Evolutionary conservation across 2,888 invertebrate species (phyloP), one percentile per base, ranked within the genome.

Genomic region (Lottia gigantea): DNA sequence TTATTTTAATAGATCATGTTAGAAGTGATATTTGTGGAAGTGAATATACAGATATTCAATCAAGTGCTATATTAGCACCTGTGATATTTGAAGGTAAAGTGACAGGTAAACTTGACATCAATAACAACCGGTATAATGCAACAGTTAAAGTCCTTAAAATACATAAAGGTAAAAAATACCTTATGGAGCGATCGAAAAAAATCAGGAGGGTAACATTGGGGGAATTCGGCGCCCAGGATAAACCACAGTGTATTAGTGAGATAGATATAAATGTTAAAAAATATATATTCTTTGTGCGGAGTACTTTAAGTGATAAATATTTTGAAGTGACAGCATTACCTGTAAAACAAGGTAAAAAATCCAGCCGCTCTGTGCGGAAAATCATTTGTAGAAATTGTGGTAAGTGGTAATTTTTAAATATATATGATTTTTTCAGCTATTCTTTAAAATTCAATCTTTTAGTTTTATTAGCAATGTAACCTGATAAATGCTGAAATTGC

Each of bases 61-160:
- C 55, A 11, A 55, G 19, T 55, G 55, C 55, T 19, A 55, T 55
- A 55, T 55, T 55, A 23, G 55, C 55, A 55, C 19, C 19, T 55
- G 55, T 55, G 19, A 55, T 55, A 19, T 55, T 55, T 55, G 55
- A 55, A 55, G 55, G 55, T 23, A 55, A 19, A 55, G 12, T 55
- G 55, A 23, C 55, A 55, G 55, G 55, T 55, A 55, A 55, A 55
- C 19, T 23, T 23, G 19, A 55, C 19, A 19, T 23, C 19, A 23
- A 19, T 19, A 55, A 14, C 23, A 55, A 55, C 23, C 19, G 55
- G 55, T 55, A 55, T 55, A 55, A 55, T 55, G 14, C 23, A 55
- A 55, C 55, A 55, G 55, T 55, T 55, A 55, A 55, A 55, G 55
- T 55, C 11, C 55, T 23, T 23, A 55, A 55, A 55, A 55, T 55